Evolutionary conservation across 2,113 vertebrate genomes (phyloP).

Genomic region (Cryptoleucopteryx plumbea): DNA sequence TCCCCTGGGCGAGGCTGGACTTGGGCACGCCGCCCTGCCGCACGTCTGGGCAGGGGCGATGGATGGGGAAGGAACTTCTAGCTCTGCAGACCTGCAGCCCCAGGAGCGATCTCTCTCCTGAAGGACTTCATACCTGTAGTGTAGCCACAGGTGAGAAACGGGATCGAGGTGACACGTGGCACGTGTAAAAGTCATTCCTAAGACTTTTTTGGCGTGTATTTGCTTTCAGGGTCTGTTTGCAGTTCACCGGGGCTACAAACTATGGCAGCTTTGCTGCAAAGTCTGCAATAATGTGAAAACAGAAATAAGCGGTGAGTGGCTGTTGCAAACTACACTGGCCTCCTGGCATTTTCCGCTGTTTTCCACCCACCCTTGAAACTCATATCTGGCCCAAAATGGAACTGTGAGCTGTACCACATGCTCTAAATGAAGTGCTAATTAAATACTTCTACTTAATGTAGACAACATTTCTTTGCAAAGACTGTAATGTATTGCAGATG

Average conservation of each 20-base stretch:
- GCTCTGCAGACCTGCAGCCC: background rate
- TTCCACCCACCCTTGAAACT: slow-evolving; percentile 34
- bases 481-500: slow-evolving; percentile 25
- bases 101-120: background rate
- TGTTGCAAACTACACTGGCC: background rate
- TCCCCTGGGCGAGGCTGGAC: background rate
- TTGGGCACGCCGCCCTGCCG: background rate
- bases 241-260: background rate
- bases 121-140: background rate
- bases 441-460: slow-evolving; percentile 52
- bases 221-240: background rate
- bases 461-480: background rate
- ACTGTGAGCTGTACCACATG: slow-evolving; percentile 51
- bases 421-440: slow-evolving; percentile 58
- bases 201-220: background rate
- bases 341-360: background rate
- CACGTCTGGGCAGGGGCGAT: background rate
- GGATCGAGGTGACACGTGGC: background rate
- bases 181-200: background rate
- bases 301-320: background rate
- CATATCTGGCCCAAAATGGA: background rate
- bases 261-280: background rate
- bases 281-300: background rate
- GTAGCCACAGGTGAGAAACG: accelerated
- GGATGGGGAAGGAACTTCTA: background rate